phyloP scores from a whole-genome alignment of 2,888 invertebrate species.

The Diabrotica balteata region DNA sequence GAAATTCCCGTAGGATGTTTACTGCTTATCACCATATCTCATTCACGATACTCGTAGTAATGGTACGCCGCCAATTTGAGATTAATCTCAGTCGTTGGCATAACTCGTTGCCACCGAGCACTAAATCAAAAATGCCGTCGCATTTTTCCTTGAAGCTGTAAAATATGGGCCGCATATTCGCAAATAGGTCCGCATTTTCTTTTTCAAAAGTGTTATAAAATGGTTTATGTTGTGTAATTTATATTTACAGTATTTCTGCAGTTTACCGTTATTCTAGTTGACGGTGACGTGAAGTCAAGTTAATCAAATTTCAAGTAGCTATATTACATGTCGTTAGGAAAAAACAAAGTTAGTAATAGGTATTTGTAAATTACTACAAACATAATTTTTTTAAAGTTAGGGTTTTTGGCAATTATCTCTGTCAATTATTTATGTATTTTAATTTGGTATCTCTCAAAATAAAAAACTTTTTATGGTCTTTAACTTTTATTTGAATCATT shows the following conservation, averaged over 20 bases:
- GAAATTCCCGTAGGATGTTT: background rate
- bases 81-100: slow-evolving; percentile 51
- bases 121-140: slow-evolving; percentile 51
- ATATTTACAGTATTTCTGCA: slow-evolving; percentile 37
- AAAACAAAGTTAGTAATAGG: too few relatives aligned
- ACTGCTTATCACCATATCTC: background rate
- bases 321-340: too few relatives aligned
- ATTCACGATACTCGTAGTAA: background rate
- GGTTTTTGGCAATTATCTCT: too few relatives aligned
- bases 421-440: too few relatives aligned
- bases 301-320: too few relatives aligned
- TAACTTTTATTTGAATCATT: too few relatives aligned
- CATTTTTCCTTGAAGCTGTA: slow-evolving; percentile 49
- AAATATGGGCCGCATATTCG: slow-evolving; percentile 52
- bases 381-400: too few relatives aligned
- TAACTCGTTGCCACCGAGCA: slow-evolving; percentile 32
- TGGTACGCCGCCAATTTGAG: slow-evolving; percentile 42
- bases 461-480: too few relatives aligned
- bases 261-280: background rate
- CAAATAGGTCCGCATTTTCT: slow-evolving; percentile 51
- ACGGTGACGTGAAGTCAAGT: too few relatives aligned
- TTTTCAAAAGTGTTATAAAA: slow-evolving; percentile 39
- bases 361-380: too few relatives aligned
- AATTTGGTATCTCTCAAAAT: too few relatives aligned
- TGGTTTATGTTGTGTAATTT: slow-evolving; percentile 37